Conservation (phyloP, 2,797 vertebrate genomes). For the Rhynchotus rufescens region DNA sequence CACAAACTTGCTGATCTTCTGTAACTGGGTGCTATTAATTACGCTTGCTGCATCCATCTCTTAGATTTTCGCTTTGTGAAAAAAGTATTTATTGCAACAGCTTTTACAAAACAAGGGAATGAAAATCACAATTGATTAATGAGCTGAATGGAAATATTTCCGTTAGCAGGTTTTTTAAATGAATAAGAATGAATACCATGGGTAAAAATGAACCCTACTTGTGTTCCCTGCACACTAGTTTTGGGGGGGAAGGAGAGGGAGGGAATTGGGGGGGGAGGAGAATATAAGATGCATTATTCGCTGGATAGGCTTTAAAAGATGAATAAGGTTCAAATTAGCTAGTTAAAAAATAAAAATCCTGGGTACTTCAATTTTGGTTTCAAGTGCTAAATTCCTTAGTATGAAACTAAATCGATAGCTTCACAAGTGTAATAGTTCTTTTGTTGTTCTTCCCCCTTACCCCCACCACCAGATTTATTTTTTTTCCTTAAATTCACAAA, state of each 20-base stretch:
- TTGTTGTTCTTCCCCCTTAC: neutral
- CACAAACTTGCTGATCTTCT: slow-evolving; percentile 99
- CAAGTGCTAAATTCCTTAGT: slow-evolving; percentile 17
- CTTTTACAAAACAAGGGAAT: slow-evolving; percentile 92
- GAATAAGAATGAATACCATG: slow-evolving; percentile 80
- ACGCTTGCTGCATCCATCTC: slow-evolving; percentile 98
- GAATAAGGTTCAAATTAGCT: slow-evolving; percentile 56
- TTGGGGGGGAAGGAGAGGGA: neutral
- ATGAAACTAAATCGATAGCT: slow-evolving; percentile 50
- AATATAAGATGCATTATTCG: slow-evolving; percentile 60
- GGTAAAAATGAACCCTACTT: slow-evolving; percentile 66
- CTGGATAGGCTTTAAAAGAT: slow-evolving; percentile 29
- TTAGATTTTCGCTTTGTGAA: slow-evolving; percentile 91
- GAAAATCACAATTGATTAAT: slow-evolving; percentile 96
- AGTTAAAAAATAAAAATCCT: slow-evolving; percentile 53
- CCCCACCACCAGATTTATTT: neutral
- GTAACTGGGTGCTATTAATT: slow-evolving; percentile 99
- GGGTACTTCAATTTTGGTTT: neutral
- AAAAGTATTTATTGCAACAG: slow-evolving; percentile 93
- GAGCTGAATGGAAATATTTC: slow-evolving; percentile 93
- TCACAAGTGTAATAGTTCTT: slow-evolving; percentile 32
- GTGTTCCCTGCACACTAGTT: neutral
- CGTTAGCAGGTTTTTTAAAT: slow-evolving; percentile 89
- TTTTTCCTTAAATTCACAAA: slow-evolving; percentile 46
- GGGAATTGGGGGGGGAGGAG: neutral